phyloP scores from a whole-genome alignment of 2,888 invertebrate species.

The Pherbina coryleti region DNA sequence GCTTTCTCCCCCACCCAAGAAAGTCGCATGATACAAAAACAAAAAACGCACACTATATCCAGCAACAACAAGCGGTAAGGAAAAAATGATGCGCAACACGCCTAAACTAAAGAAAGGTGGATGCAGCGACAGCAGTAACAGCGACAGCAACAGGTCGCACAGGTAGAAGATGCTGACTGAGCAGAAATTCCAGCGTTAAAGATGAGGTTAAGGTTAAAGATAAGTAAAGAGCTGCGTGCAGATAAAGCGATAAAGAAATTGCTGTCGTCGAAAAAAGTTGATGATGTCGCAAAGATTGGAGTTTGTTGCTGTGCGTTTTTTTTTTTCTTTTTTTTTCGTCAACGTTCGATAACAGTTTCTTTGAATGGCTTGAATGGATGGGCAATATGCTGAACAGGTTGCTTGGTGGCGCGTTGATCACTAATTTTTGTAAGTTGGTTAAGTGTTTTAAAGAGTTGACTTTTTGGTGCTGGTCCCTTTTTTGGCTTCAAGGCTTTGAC shows the following conservation, averaged over 20 bases:
- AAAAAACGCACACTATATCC: background rate
- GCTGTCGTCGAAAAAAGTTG: background rate
- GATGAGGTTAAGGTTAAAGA: background rate
- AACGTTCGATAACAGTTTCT: constrained; percentile 15
- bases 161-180: background rate
- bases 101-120: background rate
- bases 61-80: background rate
- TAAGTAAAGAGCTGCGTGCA: background rate
- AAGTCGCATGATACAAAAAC: background rate
- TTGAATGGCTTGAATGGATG: background rate
- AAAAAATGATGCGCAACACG: background rate
- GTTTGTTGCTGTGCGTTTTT: constrained; percentile 5
- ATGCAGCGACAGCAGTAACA: background rate
- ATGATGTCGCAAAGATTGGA: constrained; percentile 26
- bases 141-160: background rate
- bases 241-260: constrained; percentile 15
- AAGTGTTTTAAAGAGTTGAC: constrained; percentile 18
- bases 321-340: background rate
- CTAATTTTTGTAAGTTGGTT: constrained; percentile 34
- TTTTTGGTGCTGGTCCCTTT: background rate
- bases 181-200: background rate
- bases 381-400: background rate
- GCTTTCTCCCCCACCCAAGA: too few relatives aligned
- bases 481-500: background rate
- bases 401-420: background rate